Evolutionary conservation across 1,140 invertebrate species (phyloP), one percentile per base, ranked within the genome.

Genomic region (Lordiphosa collinella): DNA sequence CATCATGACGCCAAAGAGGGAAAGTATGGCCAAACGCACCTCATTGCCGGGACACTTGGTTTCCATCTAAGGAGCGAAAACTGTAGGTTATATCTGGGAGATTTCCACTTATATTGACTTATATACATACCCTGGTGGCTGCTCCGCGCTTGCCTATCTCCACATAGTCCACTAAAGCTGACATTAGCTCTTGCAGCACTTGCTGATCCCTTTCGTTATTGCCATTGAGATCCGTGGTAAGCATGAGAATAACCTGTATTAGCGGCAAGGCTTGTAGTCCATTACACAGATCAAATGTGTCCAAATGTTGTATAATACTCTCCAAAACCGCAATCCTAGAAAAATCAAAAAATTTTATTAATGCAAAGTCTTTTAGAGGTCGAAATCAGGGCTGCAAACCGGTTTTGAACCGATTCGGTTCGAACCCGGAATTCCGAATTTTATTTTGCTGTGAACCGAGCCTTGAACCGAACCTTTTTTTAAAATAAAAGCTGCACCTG

Each of bases 241-340:
- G 90, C 93, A 98, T 97, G 4, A 98, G 90, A 3, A 98, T 90
- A 66, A 95, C 95, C 91, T 97, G 96, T 90, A 98, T 93, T 60
- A 95, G 95, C 1, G 97, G 97, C 88, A 99, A 96, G 8, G 95
- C 93, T 52, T 95, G 91, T 1, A 96, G 93, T 7, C 97, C 97
- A 38, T 88, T 88, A 52, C 82, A 87, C 31, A 63, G 11, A 62
- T 89, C 82, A 1, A 35, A 93, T 90, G 85, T 78, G 4, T 53
- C 44, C 13, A 89, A 53, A 14, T 89, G 86, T 12, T 75, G 62
- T 2, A 89, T 87, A 11, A 89, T 89, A 52, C 86, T 88, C 29
- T 87, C 74, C 36, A 89, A 58, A 49, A 89, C 88, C 7, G 80
- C 64, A 49, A 86, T 75, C 52, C 88, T 88, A 10, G 9, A 13